Base-by-base conservation (phyloP, 1,140 invertebrate species). In the Pogonomyrmex californicus region DNA sequence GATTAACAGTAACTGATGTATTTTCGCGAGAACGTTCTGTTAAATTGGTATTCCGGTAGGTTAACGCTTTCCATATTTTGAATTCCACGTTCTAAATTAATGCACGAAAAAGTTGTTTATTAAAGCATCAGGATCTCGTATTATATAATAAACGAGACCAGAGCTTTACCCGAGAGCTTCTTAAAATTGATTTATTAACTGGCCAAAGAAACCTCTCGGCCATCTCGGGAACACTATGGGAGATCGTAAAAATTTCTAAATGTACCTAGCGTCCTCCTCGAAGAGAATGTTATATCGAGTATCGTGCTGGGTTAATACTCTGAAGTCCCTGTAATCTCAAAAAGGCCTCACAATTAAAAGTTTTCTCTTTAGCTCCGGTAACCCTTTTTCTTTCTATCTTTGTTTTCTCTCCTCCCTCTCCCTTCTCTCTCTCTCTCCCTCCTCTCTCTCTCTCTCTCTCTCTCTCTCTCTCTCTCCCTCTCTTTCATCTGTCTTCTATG, bases 321-420 rank as follows among this genome's bases (percentile, higher is more conserved):
- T 44, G 2, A 83, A 83, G 54, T 75, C 79, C 68, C 33, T 71
- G 79, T 83, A 83, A 83, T 83, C 68, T 83, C 79, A 66, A 83
- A 83, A 66, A 17, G 65, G 58, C 51, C 71, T 41, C 76, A 88
- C 76, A 88, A 87, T 88, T 88, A 88, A 88, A 88, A 88, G 86
- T 88, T 88, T 88, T 38, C 87, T 83, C 60, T 60, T 78, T 77
- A 76, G 58, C 49, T 66, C 56, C 36, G 36, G 41, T 58, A 78
- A 63, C 44, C 73, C 82, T 85, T 78, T 78, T 14, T 56, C 56
- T 14, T n/a, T n/a, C n/a, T n/a, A n/a, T n/a, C n/a, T n/a, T n/a
- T n/a, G n/a, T n/a, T 73, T 60, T 73, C 66, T 49, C 23, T 49
- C 38, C 17, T 51, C 38, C 51, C 49, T 66, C 63, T 56, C 47